Base-by-base conservation (phyloP, 1,140 invertebrate genomes). In the Drosophila pruinosa region DNA sequence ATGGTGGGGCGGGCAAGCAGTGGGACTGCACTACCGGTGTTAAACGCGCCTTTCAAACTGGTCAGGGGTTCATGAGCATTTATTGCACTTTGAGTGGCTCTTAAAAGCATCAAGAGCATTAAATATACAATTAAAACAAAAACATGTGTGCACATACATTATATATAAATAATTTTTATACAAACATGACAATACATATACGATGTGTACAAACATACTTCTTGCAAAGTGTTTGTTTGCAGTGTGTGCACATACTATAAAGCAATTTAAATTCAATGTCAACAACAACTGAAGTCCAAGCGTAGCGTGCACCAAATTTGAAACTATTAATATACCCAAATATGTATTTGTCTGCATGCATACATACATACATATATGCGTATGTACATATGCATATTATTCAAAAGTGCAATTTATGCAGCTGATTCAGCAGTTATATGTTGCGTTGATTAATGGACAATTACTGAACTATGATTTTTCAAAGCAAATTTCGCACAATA, bases 181-280 rank as follows among this genome's bases (percentile, higher is more conserved):
- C 31, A 50, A 1, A 50, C 3, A 14, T 22, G 12, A 41, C 15
- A 17, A 19, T 19, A 21, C 21, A 10, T 52, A 17, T 48, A 48
- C n/a, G 45, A 15, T 38, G 17, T 52, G 24, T 14, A 52, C 31
- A 52, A 7, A 31, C 12, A 2, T 3, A 59, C 47, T 48, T 12
- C 24, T 19, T n/a, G n/a, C n/a, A 47, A 36, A 24, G 10, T n/a
- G 14, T 47, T 3, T 45, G 41, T 45, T 24, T 34, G 7, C 47
- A 57, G 21, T 47, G 26, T 64, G 50, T 47, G 38, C n/a, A 45
- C 58, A 28, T n/a, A 50, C 41, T n/a, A n/a, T 14, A 19, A 45
- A 62, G 47, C 61, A 57, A 71, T 43, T 65, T 45, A 65, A 65
- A 71, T 71, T 71, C 68, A 71, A 71, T 71, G 68, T 71, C 68